Evolutionary conservation across 1,140 invertebrate genomes (phyloP).

Genomic region (Pinna nobilis): DNA sequence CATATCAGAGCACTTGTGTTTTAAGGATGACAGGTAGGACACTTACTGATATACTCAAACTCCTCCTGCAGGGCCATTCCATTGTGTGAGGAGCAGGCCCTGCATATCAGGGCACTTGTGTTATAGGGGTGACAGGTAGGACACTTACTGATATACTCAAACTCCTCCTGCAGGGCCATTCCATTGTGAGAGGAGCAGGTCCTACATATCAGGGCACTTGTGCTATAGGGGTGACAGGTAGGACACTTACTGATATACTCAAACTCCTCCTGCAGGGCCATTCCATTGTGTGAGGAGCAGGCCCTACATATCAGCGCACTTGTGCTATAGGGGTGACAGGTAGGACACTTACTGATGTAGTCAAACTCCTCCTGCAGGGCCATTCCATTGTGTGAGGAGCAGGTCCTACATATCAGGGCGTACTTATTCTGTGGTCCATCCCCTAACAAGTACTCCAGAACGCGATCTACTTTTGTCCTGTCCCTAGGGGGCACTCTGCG

Average conservation of each 20-base stretch:
- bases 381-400: conserved; percentile 97
- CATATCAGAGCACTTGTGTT: conserved; percentile 97
- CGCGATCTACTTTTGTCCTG: conserved; percentile 85
- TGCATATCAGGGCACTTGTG: conserved; percentile 95
- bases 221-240: conserved; percentile 66
- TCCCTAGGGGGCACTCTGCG: conserved; percentile 80
- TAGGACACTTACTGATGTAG: conserved; percentile 82
- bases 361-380: conserved; percentile 97
- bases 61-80: conserved; percentile 98
- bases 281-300: conserved; percentile 96
- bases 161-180: conserved; percentile 97
- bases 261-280: conserved; percentile 97
- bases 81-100: conserved; percentile 92
- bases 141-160: conserved; percentile 88
- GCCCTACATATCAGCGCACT: conserved; percentile 95
- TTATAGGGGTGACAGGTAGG: conserved; percentile 67
- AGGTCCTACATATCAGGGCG: conserved; percentile 94
- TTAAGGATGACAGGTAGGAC: conserved; percentile 78
- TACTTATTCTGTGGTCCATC: conserved; percentile 96
- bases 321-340: conserved; percentile 75
- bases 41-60: conserved; percentile 91
- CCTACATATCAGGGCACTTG: conserved; percentile 95
- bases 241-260: conserved; percentile 86
- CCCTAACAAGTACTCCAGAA: conserved; percentile 95
- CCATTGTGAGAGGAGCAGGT: conserved; percentile 96